Evolutionary conservation across 2,888 invertebrate species (phyloP), one percentile per base, ranked within the genome.

Genomic region (Chrysolina americana): DNA sequence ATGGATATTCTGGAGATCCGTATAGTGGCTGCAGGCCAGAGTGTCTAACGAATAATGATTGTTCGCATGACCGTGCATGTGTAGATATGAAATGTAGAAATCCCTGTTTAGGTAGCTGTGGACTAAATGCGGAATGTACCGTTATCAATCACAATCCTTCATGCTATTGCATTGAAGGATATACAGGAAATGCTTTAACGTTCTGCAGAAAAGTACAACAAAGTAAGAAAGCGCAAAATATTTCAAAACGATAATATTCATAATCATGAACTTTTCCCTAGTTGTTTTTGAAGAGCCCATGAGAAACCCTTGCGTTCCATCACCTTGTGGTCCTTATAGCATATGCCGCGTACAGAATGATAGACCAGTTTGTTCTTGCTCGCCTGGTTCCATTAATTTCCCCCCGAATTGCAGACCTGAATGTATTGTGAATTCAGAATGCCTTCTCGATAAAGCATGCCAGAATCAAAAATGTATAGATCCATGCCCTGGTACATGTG

Each of bases 281-380:
- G 85, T 82, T 81, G 79, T 85, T 77, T 66, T 81, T 79, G 87
- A 86, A 79, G 85, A 89, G 83, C 89, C 88, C 79, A 90, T 89
- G 84, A 86, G 89, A 85, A 91, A 93, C 85, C 94, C 94, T 28
- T 95, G 95, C 86, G 89, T 91, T 83, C 94, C 94, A 76, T 93
- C 94, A 80, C 94, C 94, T 76, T 95, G 95, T 87, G 95, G 95
- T 77, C 92, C 94, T 13, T 93, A 94, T 86, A 94, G 94, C 88
- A 90, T 92, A 82, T 95, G 95, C 88, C 91, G 93, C 71, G 91
- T 91, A 66, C 90, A 92, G 82, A 92, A 93, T 82, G 92, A 92
- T 66, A 92, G 94, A 86, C 94, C 94, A 62, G 93, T 94, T 76
- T 95, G 95, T 87, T 94, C 94, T 75, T 95, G 95, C 83, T 91